Evolutionary conservation across 2,888 invertebrate species (phyloP).

Genomic region (Chrysodeixis includens): DNA sequence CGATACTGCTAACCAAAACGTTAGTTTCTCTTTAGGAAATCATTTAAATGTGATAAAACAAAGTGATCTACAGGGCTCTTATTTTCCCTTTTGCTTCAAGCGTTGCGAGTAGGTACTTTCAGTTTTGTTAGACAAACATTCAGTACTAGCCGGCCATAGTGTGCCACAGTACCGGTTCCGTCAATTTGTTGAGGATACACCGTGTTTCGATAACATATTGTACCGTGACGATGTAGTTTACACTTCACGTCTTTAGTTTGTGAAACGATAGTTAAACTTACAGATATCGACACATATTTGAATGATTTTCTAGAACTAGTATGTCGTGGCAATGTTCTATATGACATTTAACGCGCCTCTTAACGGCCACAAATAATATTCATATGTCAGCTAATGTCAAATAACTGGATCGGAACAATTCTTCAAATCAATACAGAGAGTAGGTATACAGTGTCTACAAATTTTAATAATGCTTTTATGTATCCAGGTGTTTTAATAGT

Average conservation of each 20-base stretch:
- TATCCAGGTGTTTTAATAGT: no score
- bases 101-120: no score
- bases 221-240: conserved; percentile 11
- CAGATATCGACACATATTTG: neutral
- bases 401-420: no score
- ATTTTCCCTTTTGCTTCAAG: no score
- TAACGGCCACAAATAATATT: neutral
- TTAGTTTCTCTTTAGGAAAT: no score
- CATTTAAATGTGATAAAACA: no score
- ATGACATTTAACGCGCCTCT: neutral
- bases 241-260: neutral
- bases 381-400: neutral
- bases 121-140: neutral
- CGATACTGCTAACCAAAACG: neutral
- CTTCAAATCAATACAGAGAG: no score
- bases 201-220: conserved; percentile 8
- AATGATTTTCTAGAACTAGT: neutral
- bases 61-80: no score
- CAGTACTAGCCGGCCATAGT: neutral
- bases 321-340: neutral
- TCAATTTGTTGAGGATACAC: conserved; percentile 18
- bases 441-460: no score
- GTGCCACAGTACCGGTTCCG: conserved; percentile 1
- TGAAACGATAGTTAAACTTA: conserved; percentile 1
- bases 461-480: no score